These are phyloP conservation scores for Drosophila ercepeae DNA, from an alignment of 1,140 invertebrate genomes.

Conservation along the genomic window DNA sequence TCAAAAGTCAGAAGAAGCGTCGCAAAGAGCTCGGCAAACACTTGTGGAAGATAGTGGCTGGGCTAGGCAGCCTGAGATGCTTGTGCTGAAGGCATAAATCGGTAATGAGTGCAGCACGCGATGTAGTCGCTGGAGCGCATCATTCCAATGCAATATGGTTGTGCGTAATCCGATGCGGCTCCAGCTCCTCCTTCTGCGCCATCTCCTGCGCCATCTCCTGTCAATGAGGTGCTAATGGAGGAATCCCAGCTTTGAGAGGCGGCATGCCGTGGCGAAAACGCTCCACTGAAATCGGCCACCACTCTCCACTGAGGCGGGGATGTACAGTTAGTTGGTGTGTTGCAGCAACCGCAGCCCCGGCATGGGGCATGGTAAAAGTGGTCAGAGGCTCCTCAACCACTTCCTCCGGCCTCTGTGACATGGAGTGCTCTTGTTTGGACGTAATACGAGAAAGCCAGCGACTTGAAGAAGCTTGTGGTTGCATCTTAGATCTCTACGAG, in stretches of 20 bases:
- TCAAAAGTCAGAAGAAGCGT: slow-evolving; percentile 37
- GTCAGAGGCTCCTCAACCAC: slow-evolving; percentile 29
- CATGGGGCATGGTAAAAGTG: slow-evolving; percentile 6
- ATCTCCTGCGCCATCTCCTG: slow-evolving; percentile 36
- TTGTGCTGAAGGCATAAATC: slow-evolving; percentile 37
- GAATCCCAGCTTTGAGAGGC: slow-evolving; percentile 28
- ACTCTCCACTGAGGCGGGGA: slow-evolving; percentile 38
- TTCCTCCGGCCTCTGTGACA: slow-evolving; percentile 7
- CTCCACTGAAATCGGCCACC: slow-evolving; percentile 15
- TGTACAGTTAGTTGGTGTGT: slow-evolving; percentile 56
- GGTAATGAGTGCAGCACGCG: slow-evolving; percentile 64
- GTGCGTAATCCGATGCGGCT: slow-evolving; percentile 58
- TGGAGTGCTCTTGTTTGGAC: slow-evolving; percentile 14
- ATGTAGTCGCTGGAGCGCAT: slow-evolving; percentile 61
- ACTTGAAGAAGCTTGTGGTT: slow-evolving; percentile 9
- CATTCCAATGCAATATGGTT: slow-evolving; percentile 24
- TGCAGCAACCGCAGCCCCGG: slow-evolving; percentile 43
- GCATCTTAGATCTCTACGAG: neutral
- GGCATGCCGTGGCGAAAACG: slow-evolving; percentile 41
- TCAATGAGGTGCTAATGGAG: slow-evolving; percentile 76
- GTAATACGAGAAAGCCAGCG: slow-evolving; percentile 26
- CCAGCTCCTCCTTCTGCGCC: neutral
- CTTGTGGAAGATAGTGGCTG: slow-evolving; percentile 23
- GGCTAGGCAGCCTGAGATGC: slow-evolving; percentile 1
- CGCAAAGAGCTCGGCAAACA: slow-evolving; percentile 53